phyloP scores from a whole-genome alignment of 2,113 vertebrate species.

The Nerophis ophidion region DNA sequence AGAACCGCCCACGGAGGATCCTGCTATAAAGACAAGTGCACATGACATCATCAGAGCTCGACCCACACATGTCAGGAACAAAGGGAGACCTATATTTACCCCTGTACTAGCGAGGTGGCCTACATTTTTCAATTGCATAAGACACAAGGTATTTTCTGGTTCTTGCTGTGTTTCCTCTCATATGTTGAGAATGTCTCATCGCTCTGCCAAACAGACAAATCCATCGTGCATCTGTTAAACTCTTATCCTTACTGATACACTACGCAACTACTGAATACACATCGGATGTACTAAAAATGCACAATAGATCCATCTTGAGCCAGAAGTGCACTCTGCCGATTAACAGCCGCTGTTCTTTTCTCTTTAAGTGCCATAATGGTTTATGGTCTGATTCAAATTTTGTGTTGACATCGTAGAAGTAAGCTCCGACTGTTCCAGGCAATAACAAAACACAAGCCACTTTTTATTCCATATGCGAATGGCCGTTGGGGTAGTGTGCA shows the following conservation, averaged over 20 bases:
- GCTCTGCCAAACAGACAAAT: constrained; percentile 33
- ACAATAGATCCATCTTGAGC: constrained; percentile 47
- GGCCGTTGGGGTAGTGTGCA: constrained; percentile 1
- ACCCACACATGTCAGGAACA: constrained; percentile 53
- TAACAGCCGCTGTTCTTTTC: constrained; percentile 48
- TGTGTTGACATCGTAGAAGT: constrained; percentile 61
- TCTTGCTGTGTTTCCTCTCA: constrained; percentile 1
- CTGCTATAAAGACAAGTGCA: constrained; percentile 31
- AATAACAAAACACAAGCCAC: constrained; percentile 33
- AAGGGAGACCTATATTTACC: constrained; percentile 49
- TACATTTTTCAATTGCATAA: constrained; percentile 44
- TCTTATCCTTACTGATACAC: constrained; percentile 44
- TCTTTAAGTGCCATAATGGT: constrained; percentile 54
- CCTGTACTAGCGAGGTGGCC: constrained; percentile 43
- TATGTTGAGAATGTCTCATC: constrained; percentile 24
- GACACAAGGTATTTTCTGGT: constrained; percentile 24
- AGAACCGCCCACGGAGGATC: constrained; percentile 43
- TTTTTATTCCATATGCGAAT: constrained; percentile 15
- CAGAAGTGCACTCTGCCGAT: constrained; percentile 49
- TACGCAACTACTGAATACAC: constrained; percentile 43
- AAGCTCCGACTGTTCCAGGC: constrained; percentile 44
- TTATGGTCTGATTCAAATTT: constrained; percentile 62
- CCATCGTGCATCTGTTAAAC: constrained; percentile 48
- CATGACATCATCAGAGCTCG: constrained; percentile 55
- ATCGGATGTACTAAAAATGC: constrained; percentile 42